phyloP scores from a whole-genome alignment of 2,888 invertebrate genomes.

The Odontomyia ornata region DNA sequence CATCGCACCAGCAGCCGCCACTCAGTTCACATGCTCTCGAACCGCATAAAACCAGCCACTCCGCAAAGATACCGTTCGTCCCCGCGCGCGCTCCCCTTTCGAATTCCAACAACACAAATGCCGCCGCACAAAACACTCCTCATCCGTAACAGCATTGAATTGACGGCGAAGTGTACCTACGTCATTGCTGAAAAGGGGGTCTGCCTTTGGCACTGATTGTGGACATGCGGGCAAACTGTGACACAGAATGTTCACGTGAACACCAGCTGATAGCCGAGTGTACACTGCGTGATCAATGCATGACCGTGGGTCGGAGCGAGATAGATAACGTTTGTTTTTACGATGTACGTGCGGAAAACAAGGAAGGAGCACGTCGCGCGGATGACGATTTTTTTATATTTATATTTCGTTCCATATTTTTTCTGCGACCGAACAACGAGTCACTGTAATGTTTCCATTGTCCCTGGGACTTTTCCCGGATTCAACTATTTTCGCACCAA shows the following conservation, averaged over 20 bases:
- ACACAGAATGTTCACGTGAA: slow-evolving; percentile 79
- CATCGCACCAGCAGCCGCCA: neutral
- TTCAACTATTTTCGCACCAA: neutral
- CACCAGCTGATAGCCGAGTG: slow-evolving; percentile 74
- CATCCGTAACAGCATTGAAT: slow-evolving; percentile 28
- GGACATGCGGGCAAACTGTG: slow-evolving; percentile 41
- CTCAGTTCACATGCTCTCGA: slow-evolving; percentile 14
- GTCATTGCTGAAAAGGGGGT: slow-evolving; percentile 41
- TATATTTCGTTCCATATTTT: slow-evolving; percentile 40
- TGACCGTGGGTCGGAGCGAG: slow-evolving; percentile 56
- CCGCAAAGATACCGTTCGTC: neutral
- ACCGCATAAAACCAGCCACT: neutral
- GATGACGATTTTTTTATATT: slow-evolving; percentile 30
- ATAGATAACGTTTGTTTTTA: slow-evolving; percentile 62
- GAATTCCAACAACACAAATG: slow-evolving; percentile 17
- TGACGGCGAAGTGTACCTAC: neutral
- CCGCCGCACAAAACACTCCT: neutral
- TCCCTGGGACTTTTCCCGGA: slow-evolving; percentile 18
- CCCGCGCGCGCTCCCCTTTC: neutral
- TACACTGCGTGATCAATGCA: slow-evolving; percentile 63
- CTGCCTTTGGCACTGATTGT: slow-evolving; percentile 41
- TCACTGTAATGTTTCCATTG: slow-evolving; percentile 29
- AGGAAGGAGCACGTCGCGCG: slow-evolving; percentile 52
- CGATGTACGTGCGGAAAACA: slow-evolving; percentile 57
- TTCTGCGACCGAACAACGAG: slow-evolving; percentile 19